Evolutionary conservation across 2,797 vertebrate species (phyloP).

Genomic region (Crocidura indochinensis): DNA sequence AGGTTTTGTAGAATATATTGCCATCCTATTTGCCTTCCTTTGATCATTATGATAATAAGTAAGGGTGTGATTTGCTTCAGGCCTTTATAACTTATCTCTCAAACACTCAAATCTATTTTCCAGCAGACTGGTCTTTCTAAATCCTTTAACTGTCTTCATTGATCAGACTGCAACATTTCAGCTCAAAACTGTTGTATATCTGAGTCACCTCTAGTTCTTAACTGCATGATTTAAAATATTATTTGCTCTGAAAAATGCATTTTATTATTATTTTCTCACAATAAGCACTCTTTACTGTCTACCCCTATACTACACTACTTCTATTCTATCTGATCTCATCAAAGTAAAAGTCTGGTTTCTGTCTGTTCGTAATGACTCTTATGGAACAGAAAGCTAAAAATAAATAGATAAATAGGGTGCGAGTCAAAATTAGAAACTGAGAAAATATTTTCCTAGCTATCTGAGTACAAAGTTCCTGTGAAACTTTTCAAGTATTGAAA

Average conservation of each 20-base stretch:
- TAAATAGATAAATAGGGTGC: background rate
- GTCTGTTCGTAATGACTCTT: constrained; percentile 19
- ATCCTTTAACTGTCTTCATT: constrained; percentile 26
- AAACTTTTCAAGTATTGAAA: background rate
- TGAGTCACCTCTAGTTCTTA: constrained; percentile 32
- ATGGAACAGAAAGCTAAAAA: constrained; percentile 14
- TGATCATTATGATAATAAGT: background rate
- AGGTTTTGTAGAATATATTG: constrained; percentile 1
- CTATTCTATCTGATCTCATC: constrained; percentile 16
- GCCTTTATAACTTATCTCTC: background rate
- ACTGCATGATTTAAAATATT: constrained; percentile 23
- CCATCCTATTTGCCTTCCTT: background rate
- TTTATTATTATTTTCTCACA: background rate
- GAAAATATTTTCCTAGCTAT: background rate
- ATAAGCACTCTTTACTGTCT: background rate
- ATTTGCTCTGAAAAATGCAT: background rate
- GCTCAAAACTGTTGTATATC: background rate
- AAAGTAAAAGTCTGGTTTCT: constrained; percentile 4
- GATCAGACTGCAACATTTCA: constrained; percentile 20
- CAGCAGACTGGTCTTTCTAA: background rate
- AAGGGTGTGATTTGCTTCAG: background rate
- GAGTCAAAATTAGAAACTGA: background rate
- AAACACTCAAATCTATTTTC: constrained; percentile 3
- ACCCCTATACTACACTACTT: background rate
- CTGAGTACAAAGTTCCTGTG: background rate